phyloP scores from a whole-genome alignment of 2,113 vertebrate species.

The Tautogolabrus adspersus region DNA sequence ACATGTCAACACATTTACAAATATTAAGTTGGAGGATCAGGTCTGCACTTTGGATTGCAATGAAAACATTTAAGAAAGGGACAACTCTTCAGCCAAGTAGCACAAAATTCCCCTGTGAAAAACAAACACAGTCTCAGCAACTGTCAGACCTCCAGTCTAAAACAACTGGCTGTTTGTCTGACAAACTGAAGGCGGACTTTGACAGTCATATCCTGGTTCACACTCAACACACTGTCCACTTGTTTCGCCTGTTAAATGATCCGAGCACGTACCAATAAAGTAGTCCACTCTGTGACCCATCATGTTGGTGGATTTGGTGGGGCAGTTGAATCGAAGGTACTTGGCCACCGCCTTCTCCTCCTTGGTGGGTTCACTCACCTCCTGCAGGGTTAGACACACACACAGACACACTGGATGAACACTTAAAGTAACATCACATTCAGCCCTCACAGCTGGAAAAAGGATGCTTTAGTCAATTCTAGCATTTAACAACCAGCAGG shows the following conservation, averaged over 20 bases:
- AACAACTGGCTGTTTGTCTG: not conserved
- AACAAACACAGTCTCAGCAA: not conserved
- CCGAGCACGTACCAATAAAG: slow-evolving; percentile 89
- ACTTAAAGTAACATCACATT: not conserved
- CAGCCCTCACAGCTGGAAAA: not conserved
- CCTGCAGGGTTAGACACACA: slow-evolving; percentile 80
- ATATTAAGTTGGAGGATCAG: slow-evolving; percentile 1
- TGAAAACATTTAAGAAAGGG: not conserved
- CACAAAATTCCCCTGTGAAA: not conserved
- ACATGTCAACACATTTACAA: slow-evolving; percentile 12
- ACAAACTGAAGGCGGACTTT: not conserved
- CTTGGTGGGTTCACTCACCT: slow-evolving; percentile 97
- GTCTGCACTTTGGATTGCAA: not conserved
- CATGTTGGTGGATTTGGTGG: slow-evolving; percentile 99
- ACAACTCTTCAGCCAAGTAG: not conserved
- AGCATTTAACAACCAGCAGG: not conserved
- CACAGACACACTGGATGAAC: not conserved
- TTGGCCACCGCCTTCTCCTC: slow-evolving; percentile 99
- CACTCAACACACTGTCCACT: not conserved
- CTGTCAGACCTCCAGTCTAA: not conserved
- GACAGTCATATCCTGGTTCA: not conserved
- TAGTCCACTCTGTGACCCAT: slow-evolving; percentile 98
- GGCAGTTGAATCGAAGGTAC: slow-evolving; percentile 97
- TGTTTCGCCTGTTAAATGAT: not conserved
- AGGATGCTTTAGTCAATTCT: not conserved